A percentile compares a stretch with the other conserved stretches of the same genome.
These are phyloP conservation scores for Psophia crepitans DNA, from an alignment of 2,113 vertebrate species.

Conservation along the genomic window DNA sequence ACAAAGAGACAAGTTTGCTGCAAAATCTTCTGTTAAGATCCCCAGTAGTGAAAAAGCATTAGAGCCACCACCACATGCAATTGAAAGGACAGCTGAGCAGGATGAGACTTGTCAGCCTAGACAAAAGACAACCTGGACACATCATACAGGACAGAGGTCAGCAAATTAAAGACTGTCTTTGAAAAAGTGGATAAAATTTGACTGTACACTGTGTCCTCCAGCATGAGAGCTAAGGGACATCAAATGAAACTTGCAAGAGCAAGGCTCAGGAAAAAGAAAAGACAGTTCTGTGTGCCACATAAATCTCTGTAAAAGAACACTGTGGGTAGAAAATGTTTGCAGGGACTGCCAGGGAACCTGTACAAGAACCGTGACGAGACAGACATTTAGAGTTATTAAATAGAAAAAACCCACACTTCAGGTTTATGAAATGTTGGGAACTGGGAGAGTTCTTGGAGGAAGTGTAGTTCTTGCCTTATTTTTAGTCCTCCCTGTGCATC, in stretches of 20 bases:
- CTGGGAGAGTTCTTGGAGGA: neutral
- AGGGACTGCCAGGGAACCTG: neutral
- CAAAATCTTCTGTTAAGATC: neutral
- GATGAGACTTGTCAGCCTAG: neutral
- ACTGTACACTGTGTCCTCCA: neutral
- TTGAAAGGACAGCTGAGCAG: neutral
- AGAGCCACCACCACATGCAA: neutral
- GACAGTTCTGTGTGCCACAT: neutral
- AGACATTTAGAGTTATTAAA: neutral
- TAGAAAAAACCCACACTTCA: rapidly evolving
- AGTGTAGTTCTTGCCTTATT: neutral
- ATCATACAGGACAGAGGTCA: neutral
- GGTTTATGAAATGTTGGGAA: neutral
- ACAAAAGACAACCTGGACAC: neutral
- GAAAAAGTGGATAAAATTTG: neutral
- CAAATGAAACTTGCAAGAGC: neutral
- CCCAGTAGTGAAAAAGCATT: neutral
- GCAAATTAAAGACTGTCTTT: neutral
- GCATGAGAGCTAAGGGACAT: neutral
- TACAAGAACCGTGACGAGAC: neutral
- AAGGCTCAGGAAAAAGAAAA: neutral
- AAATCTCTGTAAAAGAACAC: neutral
- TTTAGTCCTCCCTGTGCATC: neutral
- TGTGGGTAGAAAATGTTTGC: neutral
- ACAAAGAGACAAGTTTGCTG: neutral